Conservation (phyloP, 2,888 invertebrate species). For the Lymantria monacha region DNA sequence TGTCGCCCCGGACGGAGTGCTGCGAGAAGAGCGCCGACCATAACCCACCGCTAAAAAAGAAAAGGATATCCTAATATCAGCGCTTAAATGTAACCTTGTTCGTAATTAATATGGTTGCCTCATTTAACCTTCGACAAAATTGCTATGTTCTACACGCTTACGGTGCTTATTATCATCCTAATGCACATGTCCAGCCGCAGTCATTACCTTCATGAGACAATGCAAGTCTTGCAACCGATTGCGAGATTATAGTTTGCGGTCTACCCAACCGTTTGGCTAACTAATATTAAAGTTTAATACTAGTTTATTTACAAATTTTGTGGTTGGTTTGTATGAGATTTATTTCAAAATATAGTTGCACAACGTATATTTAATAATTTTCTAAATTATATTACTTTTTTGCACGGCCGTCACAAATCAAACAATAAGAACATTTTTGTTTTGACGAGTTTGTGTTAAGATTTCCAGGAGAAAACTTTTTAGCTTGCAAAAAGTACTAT, state of each 20-base stretch:
- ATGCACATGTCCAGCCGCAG: conserved; percentile 20
- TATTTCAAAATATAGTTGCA: neutral
- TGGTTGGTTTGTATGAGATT: neutral
- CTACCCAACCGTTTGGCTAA: conserved; percentile 15
- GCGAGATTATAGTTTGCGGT: conserved; percentile 21
- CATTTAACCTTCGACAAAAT: conserved; percentile 30
- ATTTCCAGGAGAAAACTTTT: too few relatives aligned
- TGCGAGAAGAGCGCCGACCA: too few relatives aligned
- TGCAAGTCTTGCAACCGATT: conserved; percentile 22
- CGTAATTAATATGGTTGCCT: conserved; percentile 12
- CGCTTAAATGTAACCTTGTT: neutral
- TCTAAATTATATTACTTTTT: too few relatives aligned
- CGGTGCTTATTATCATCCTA: conserved; percentile 23
- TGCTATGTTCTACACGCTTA: conserved; percentile 24
- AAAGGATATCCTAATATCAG: too few relatives aligned
- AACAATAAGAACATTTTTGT: too few relatives aligned
- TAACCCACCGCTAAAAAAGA: too few relatives aligned
- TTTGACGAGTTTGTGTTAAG: too few relatives aligned
- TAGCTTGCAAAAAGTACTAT: too few relatives aligned
- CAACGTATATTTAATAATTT: neutral
- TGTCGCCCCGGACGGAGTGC: too few relatives aligned
- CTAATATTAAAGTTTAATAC: conserved; percentile 15
- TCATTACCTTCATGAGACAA: conserved; percentile 28
- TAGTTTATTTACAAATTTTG: conserved; percentile 4
- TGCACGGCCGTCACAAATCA: too few relatives aligned